Evolutionary conservation across 2,797 vertebrate genomes (phyloP).

Genomic region (Enteromius fasciolatus): DNA sequence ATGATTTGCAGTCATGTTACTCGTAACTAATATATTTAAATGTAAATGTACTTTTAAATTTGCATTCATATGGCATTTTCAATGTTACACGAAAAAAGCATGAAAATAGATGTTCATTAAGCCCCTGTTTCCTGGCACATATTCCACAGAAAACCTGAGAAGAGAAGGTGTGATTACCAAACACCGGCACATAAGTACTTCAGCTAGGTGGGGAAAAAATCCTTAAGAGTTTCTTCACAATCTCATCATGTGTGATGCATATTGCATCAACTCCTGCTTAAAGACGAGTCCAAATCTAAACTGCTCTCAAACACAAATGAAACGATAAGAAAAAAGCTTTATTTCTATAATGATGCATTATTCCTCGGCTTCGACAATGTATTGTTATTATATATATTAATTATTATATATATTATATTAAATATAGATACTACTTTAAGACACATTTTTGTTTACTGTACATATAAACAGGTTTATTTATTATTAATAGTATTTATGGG

Average conservation of each 20-base stretch:
- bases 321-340: not conserved
- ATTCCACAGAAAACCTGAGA: slow-evolving; percentile 29
- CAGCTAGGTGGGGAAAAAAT: not conserved
- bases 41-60: not conserved
- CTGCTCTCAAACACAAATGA: not conserved
- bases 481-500: not conserved
- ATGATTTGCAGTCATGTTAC: not conserved
- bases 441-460: too few relatives aligned
- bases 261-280: not conserved
- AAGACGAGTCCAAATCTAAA: not conserved
- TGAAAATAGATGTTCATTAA: not conserved
- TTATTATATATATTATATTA: too few relatives aligned
- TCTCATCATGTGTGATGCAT: not conserved
- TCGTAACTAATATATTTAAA: not conserved
- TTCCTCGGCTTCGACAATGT: not conserved
- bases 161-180: slow-evolving; percentile 31
- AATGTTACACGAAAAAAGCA: slow-evolving; percentile 2
- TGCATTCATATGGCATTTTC: not conserved
- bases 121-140: not conserved
- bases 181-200: not conserved
- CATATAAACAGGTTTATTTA: not conserved
- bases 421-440: not conserved
- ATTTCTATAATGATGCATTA: not conserved
- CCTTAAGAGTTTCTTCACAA: not conserved
- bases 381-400: too few relatives aligned